These are phyloP conservation scores for Dysmachus trigonus DNA, from an alignment of 2,888 invertebrate species.

Conservation along the genomic window DNA sequence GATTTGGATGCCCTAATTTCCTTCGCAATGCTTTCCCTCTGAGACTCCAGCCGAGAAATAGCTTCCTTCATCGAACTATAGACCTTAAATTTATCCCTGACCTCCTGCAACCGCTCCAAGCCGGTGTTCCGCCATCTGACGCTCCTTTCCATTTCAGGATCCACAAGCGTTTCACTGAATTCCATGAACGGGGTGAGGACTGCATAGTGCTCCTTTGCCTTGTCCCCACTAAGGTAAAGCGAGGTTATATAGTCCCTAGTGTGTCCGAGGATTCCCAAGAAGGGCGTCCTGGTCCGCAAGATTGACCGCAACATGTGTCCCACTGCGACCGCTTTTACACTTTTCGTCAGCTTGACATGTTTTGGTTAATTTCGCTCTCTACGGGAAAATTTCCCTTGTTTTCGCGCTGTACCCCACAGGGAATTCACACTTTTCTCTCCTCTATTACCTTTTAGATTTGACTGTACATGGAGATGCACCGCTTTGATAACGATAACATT, in stretches of 20 bases:
- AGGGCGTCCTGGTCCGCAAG: not conserved
- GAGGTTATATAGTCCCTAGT: conserved; percentile 55
- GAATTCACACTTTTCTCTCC: not conserved
- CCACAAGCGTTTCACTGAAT: conserved; percentile 68
- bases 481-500: not conserved
- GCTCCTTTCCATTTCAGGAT: conserved; percentile 68
- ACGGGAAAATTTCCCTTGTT: not conserved
- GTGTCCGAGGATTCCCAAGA: not conserved
- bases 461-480: not conserved
- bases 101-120: conserved; percentile 68
- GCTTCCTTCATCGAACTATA: conserved; percentile 62
- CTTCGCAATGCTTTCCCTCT: conserved; percentile 66
- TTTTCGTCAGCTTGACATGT: not conserved
- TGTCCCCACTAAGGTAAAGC: conserved; percentile 72
- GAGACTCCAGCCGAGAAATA: conserved; percentile 67
- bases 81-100: not conserved
- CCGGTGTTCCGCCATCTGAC: conserved; percentile 67
- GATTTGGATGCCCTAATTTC: conserved; percentile 60
- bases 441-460: not conserved
- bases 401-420: not conserved
- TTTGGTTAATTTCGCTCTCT: not conserved
- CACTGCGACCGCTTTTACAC: too few species aligned
- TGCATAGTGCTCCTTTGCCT: conserved; percentile 74
- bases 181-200: conserved; percentile 76
- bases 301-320: not conserved